Evolutionary conservation across 2,113 vertebrate genomes (phyloP).

Genomic region (Bos javanicus): DNA sequence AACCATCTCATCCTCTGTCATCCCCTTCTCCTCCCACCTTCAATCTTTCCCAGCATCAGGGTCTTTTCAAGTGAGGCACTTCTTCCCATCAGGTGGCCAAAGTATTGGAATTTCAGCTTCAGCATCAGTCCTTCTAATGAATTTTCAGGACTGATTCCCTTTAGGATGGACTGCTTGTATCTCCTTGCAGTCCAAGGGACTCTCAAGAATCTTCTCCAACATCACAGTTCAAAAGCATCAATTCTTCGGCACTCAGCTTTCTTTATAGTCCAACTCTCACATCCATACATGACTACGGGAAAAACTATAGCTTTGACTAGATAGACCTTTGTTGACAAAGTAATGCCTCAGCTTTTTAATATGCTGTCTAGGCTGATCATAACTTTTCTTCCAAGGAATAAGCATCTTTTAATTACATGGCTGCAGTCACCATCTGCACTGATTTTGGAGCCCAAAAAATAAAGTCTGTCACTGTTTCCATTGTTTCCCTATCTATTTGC

Average conservation of each 20-base stretch:
- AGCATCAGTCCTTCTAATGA: neutral
- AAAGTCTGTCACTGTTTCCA: neutral
- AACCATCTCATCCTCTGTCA: neutral
- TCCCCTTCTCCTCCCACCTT: neutral
- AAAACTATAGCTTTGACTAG: neutral
- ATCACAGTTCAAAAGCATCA: neutral
- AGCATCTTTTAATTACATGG: neutral
- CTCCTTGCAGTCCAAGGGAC: neutral
- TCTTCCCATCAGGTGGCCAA: neutral
- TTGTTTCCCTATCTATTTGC: neutral
- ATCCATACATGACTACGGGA: neutral
- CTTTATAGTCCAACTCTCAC: neutral
- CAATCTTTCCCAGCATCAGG: neutral
- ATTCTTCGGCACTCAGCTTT: fast-evolving
- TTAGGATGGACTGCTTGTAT: neutral
- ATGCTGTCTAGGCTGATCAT: neutral
- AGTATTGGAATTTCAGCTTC: neutral
- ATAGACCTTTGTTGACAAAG: neutral
- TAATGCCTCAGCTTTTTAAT: neutral
- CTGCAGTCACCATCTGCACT: neutral
- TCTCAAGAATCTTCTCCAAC: neutral
- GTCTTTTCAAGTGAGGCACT: neutral
- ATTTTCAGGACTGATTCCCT: neutral
- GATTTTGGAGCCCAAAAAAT: neutral
- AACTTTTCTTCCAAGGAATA: neutral